These are phyloP conservation scores for Coendou prehensilis DNA, from an alignment of 2,797 vertebrate genomes.

Conservation along the genomic window DNA sequence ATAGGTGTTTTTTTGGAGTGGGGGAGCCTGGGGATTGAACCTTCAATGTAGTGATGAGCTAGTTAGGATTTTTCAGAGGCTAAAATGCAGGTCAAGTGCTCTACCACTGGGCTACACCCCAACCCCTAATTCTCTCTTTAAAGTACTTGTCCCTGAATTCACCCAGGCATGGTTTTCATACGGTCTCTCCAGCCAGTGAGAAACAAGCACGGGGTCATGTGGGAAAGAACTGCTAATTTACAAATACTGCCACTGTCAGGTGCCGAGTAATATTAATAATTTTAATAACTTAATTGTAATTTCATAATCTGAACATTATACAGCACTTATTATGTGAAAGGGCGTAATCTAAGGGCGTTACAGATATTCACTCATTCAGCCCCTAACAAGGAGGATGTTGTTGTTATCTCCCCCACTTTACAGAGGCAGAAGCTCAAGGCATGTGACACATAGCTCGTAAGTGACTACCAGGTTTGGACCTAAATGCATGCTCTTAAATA, in stretches of 20 bases:
- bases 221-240: background rate
- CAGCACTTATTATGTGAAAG: background rate
- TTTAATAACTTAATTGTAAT: background rate
- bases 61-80: background rate
- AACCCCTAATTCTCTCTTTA: background rate
- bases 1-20: background rate
- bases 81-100: background rate
- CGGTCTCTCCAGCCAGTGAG: background rate
- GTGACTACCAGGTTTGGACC: background rate
- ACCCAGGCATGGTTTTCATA: background rate
- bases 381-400: background rate
- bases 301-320: background rate
- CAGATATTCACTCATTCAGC: background rate
- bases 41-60: background rate
- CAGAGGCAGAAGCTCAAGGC: background rate
- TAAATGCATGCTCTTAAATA: background rate
- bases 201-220: background rate
- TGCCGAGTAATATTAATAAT: background rate
- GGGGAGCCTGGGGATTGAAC: background rate
- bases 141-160: background rate
- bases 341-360: background rate
- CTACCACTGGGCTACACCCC: background rate
- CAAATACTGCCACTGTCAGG: background rate
- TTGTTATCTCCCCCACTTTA: background rate
- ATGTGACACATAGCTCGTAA: background rate